phyloP scores from a whole-genome alignment of 2,888 invertebrate genomes.

The Gortyna flavago region DNA sequence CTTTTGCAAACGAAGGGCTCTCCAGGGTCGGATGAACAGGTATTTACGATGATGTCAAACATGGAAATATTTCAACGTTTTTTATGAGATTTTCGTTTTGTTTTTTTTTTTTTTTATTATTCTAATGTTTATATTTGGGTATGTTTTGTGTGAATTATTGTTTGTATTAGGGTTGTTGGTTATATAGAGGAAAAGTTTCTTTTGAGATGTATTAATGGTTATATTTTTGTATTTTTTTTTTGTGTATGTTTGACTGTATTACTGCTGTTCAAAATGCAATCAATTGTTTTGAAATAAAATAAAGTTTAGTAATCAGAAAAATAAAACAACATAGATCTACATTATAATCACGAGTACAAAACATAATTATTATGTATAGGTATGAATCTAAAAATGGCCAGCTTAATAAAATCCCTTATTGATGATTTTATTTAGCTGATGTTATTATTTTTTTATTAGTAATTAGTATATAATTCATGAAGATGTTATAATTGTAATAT shows the following conservation, averaged over 20 bases:
- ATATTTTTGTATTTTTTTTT: no score
- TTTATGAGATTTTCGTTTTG: constrained; percentile 37
- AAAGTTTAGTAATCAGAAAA: no score
- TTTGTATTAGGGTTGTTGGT: constrained; percentile 5
- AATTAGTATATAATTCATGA: no score
- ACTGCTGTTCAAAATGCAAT: not conserved
- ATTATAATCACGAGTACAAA: no score
- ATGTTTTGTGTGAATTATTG: not conserved
- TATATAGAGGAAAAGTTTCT: not conserved
- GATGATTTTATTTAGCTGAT: no score
- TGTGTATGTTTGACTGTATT: not conserved
- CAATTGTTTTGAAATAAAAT: not conserved
- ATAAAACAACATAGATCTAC: no score
- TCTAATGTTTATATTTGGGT: constrained; percentile 21
- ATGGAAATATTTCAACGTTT: constrained; percentile 41
- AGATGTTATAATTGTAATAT: no score
- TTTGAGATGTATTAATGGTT: not conserved
- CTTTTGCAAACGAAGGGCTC: constrained; percentile 55
- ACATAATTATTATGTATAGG: not conserved
- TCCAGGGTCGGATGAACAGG: constrained; percentile 47
- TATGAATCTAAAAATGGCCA: not conserved
- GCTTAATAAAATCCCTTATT: not conserved
- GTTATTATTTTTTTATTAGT: no score
- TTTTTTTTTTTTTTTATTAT: constrained; percentile 21
- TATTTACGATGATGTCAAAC: constrained; percentile 54